Evolutionary conservation across 2,888 invertebrate species (phyloP).

Genomic region (Pinctada fucata): DNA sequence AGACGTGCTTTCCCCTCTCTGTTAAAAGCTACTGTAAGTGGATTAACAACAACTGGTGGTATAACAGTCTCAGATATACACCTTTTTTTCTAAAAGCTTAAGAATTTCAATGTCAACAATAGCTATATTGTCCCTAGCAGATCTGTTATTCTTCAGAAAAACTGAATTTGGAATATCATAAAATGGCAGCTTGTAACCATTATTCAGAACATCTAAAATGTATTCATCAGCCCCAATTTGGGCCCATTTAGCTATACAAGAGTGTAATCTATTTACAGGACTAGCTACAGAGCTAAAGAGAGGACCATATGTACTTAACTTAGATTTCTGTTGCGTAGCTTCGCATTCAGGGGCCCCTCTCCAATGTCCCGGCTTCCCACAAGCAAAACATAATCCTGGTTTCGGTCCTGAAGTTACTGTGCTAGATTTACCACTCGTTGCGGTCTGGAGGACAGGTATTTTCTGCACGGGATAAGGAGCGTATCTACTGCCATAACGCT

Average conservation of each 20-base stretch:
- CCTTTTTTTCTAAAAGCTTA: no score
- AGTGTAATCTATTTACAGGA: background rate
- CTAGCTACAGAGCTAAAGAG: background rate
- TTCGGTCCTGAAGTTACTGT: background rate
- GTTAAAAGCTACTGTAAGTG: background rate
- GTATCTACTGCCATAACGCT: background rate
- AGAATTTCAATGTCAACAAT: no score
- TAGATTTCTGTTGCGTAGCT: slow-evolving; percentile 1
- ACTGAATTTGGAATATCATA: background rate
- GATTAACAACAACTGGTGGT: background rate
- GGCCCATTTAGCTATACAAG: background rate
- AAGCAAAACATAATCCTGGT: background rate
- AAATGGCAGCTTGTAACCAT: background rate
- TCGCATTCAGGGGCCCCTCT: slow-evolving; percentile 1
- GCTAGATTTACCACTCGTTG: background rate
- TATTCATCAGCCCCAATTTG: background rate
- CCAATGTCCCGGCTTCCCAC: background rate
- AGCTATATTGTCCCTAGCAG: no score
- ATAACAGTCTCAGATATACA: no score
- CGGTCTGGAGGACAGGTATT: background rate
- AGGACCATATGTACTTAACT: background rate
- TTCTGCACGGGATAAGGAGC: background rate
- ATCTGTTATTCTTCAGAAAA: no score
- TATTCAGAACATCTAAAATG: background rate
- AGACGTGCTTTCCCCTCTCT: background rate